Evolutionary conservation across 2,797 vertebrate genomes (phyloP), one percentile per base, ranked within the genome.

Genomic region (Apogon hyalosoma): DNA sequence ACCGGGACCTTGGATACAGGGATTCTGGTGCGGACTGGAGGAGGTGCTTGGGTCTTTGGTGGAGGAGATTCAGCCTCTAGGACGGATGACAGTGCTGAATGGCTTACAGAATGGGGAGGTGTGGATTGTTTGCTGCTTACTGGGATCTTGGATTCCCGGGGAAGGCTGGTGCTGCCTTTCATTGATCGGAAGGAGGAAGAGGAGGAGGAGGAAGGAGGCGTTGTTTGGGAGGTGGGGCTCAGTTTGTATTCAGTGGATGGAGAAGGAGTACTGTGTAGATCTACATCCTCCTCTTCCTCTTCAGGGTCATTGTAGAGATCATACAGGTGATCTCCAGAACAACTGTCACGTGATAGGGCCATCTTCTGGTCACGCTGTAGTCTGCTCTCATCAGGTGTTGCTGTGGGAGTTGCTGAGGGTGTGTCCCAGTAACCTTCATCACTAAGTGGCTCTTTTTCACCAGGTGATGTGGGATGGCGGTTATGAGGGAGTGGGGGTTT

Each of bases 371-470:
- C 75, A 12, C 90, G 92, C 58, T 93, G 90, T 52, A 91, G 79
- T 45, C 91, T 77, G 0, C 91, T 84, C 54, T 94, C 93, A 16
- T 97, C 97, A 11, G 98, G 97, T 73, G 97, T 96, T 0, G 95
- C 97, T 60, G 96, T 96, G 0, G 95, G 96, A 11, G 96, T 97
- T 0, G 97, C 96, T 0, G 96, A 96, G 39, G 95, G 95, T 12
- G 97, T 97, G 79, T 98, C 98, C 96, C 97, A 97, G 91, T 97
- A 98, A 52, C 97, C 97, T 82, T 98, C 97, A 0, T 99, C 98
- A 0, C 96, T 97, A 11, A 96, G 96, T 4, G 92, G 93, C 63
- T 97, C 96, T 83, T 95, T 96, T 62, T 96, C 95, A 57, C 95
- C 92, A 42, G 95, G 96, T 3, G 90, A 92, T 50, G 88, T 79